Percentiles rank a stretch among this genome's conserved stretches.
These are phyloP conservation scores for Phataginus tetradactyla DNA, from an alignment of 2,797 vertebrate genomes.

Conservation along the genomic window DNA sequence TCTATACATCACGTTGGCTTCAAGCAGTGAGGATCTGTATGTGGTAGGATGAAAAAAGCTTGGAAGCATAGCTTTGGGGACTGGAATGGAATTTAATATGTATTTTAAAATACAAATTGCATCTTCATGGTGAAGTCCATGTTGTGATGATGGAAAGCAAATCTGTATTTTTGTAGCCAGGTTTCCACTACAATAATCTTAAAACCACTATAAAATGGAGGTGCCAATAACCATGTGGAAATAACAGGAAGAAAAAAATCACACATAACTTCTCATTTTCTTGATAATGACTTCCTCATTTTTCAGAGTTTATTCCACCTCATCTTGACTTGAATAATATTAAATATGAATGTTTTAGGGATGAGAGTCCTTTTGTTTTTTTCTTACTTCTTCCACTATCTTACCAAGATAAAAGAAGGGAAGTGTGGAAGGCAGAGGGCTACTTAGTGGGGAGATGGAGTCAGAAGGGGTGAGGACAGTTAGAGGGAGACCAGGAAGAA, in stretches of 20 bases:
- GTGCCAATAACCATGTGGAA: slow-evolving; percentile 35
- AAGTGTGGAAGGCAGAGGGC: not conserved
- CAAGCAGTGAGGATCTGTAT: slow-evolving; percentile 72
- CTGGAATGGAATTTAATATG: slow-evolving; percentile 71
- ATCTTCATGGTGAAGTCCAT: slow-evolving; percentile 71
- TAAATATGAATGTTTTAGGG: slow-evolving; percentile 56
- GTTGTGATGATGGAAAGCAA: slow-evolving; percentile 68
- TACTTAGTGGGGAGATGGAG: not conserved
- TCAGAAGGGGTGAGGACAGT: not conserved
- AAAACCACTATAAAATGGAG: slow-evolving; percentile 70
- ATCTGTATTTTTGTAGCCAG: slow-evolving; percentile 74
- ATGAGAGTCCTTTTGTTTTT: not conserved
- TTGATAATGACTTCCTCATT: slow-evolving; percentile 72
- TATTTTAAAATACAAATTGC: slow-evolving; percentile 78
- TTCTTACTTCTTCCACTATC: not conserved
- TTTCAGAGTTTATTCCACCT: slow-evolving; percentile 71
- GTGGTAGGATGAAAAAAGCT: slow-evolving; percentile 54
- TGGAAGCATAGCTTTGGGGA: slow-evolving; percentile 49
- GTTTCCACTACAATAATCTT: slow-evolving; percentile 73
- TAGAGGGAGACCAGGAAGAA: not conserved
- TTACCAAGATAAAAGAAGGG: not conserved
- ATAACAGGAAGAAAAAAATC: slow-evolving; percentile 61
- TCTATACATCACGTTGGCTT: slow-evolving; percentile 74
- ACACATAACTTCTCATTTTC: slow-evolving; percentile 78
- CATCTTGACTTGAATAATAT: slow-evolving; percentile 82